Percentiles rank a stretch among this genome's conserved stretches.
Conservation (phyloP, 2,888 invertebrate genomes). For the Drosophila aldrichi region DNA sequence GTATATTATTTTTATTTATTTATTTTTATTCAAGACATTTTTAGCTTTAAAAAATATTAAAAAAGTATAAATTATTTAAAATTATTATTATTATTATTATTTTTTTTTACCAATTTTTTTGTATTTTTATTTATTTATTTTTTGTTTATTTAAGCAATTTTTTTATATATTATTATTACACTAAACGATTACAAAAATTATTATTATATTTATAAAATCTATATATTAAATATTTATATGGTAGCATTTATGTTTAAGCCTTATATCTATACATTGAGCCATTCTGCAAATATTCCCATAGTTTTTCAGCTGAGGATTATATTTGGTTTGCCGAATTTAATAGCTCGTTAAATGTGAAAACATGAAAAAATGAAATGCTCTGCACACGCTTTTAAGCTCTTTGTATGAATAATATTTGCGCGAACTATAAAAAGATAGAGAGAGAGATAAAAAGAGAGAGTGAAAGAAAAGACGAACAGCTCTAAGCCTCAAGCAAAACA, state of each 20-base stretch:
- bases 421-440: constrained; percentile 27
- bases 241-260: not conserved
- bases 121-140: too few relatives aligned
- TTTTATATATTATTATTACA: too few relatives aligned
- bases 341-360: constrained; percentile 13
- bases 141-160: too few relatives aligned
- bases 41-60: too few relatives aligned
- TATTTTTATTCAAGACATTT: too few relatives aligned
- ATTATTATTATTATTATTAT: not conserved
- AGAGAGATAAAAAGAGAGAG: not conserved
- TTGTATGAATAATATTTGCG: constrained; percentile 70
- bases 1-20: too few relatives aligned
- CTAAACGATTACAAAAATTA: not conserved
- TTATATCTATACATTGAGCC: not conserved
- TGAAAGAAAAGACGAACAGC: constrained; percentile 4
- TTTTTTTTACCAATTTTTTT: not conserved
- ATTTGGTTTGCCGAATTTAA: constrained; percentile 11
- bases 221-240: not conserved
- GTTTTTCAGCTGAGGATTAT: not conserved
- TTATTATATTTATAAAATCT: not conserved
- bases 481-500: constrained; percentile 64
- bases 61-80: too few relatives aligned
- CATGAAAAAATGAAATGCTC: constrained; percentile 13
- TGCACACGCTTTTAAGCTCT: constrained; percentile 51
- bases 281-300: not conserved